Evolutionary conservation across 2,888 invertebrate species (phyloP).

Genomic region (Dicyrtoma fusca): DNA sequence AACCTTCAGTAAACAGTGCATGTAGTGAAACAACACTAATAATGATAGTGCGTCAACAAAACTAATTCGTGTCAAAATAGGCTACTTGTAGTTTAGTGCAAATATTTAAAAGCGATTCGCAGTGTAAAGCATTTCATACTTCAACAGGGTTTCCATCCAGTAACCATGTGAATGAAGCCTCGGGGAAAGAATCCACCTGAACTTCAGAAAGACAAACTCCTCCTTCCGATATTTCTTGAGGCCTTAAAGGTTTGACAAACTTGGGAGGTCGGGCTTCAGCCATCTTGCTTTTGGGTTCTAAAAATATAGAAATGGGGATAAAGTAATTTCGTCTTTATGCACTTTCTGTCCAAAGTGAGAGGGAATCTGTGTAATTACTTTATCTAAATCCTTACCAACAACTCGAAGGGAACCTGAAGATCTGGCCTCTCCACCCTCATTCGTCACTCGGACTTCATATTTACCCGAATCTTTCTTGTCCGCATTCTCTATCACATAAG

Average conservation of each 20-base stretch:
- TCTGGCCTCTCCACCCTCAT: constrained; percentile 75
- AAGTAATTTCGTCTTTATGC: background rate
- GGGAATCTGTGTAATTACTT: constrained; percentile 1
- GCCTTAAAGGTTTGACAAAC: constrained; percentile 73
- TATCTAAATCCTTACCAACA: constrained; percentile 63
- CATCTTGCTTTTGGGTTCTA: constrained; percentile 45
- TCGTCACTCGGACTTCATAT: constrained; percentile 83
- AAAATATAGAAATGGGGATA: constrained; percentile 19
- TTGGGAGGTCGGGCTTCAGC: constrained; percentile 70
- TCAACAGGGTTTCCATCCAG: constrained; percentile 73
- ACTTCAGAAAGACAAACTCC: constrained; percentile 80
- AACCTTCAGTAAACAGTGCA: too few species aligned
- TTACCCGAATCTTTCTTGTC: constrained; percentile 80
- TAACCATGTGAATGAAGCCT: constrained; percentile 86
- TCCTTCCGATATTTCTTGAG: constrained; percentile 71
- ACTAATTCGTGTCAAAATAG: constrained; percentile 58
- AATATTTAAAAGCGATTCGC: constrained; percentile 60
- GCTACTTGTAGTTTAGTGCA: too few species aligned
- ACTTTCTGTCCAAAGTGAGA: too few species aligned
- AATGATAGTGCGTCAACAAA: too few species aligned
- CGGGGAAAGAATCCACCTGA: constrained; percentile 74
- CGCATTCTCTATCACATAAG: constrained; percentile 69
- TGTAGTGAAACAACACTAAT: background rate
- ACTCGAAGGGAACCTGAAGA: constrained; percentile 82
- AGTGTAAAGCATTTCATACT: constrained; percentile 58